Evolutionary conservation across 2,888 invertebrate genomes (phyloP).

Genomic region (Carcina quercana): DNA sequence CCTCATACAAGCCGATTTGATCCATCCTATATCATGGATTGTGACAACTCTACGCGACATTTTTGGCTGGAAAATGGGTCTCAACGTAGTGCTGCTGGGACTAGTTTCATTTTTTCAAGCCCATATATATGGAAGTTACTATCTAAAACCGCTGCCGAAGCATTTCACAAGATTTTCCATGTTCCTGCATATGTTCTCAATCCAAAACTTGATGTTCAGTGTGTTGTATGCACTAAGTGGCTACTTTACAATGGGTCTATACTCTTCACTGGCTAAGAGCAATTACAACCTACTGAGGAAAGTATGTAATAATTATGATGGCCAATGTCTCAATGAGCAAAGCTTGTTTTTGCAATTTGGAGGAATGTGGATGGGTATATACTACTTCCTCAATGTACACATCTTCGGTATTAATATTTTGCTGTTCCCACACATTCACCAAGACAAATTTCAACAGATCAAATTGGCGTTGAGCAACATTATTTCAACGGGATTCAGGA

Average conservation of each 20-base stretch:
- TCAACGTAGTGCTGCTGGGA: conserved; percentile 77
- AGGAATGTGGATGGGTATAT: conserved; percentile 79
- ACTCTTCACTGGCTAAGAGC: conserved; percentile 77
- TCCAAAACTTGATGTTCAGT: conserved; percentile 73
- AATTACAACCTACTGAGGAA: conserved; percentile 70
- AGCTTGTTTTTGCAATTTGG: conserved; percentile 79
- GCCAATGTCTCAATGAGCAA: conserved; percentile 78
- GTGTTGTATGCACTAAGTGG: conserved; percentile 77
- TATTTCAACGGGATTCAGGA: conserved; percentile 73
- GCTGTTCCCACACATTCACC: conserved; percentile 81
- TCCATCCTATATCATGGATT: conserved; percentile 81
- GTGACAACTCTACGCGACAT: conserved; percentile 73
- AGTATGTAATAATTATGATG: conserved; percentile 55
- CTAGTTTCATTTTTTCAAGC: conserved; percentile 80
- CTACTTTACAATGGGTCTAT: conserved; percentile 79
- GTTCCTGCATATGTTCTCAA: conserved; percentile 75
- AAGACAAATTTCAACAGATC: conserved; percentile 79
- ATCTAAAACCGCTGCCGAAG: conserved; percentile 75
- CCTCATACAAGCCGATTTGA: conserved; percentile 75
- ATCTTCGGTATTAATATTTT: conserved; percentile 71
- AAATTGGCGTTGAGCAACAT: conserved; percentile 73
- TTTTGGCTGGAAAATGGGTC: conserved; percentile 77
- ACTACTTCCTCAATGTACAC: conserved; percentile 73
- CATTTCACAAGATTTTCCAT: conserved; percentile 79
- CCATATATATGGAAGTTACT: conserved; percentile 81